phyloP scores from a whole-genome alignment of 2,113 vertebrate genomes.

The Gadus macrocephalus region DNA sequence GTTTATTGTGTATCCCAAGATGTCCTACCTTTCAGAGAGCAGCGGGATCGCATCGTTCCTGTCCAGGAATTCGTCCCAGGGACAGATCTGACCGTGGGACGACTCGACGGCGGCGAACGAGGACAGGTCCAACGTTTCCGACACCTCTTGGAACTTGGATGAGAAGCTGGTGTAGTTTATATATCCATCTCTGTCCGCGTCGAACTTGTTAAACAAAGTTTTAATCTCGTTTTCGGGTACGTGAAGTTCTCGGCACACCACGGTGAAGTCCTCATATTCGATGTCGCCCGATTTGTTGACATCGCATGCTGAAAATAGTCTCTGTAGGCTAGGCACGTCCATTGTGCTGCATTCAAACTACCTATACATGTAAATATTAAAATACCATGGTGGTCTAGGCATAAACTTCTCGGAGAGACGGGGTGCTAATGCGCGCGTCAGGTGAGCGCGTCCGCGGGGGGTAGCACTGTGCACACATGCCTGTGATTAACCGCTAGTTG shows the following conservation, averaged over 20 bases:
- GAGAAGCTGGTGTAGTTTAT: constrained; percentile 72
- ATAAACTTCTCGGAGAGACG: no score
- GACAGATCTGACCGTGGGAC: neutral
- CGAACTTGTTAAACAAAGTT: constrained; percentile 70
- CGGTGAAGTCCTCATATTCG: constrained; percentile 70
- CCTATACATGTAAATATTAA: neutral
- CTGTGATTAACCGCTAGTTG: neutral
- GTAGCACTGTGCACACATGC: no score
- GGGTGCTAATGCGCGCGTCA: no score
- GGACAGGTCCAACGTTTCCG: constrained; percentile 60
- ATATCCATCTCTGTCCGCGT: constrained; percentile 59
- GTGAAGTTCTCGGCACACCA: constrained; percentile 69
- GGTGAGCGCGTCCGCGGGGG: neutral
- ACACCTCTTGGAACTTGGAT: constrained; percentile 69
- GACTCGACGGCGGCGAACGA: constrained; percentile 29
- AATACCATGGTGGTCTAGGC: neutral
- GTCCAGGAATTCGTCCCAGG: constrained; percentile 68
- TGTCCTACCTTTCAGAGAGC: constrained; percentile 61
- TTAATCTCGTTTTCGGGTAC: constrained; percentile 57
- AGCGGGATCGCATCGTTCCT: constrained; percentile 46
- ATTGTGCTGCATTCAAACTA: constrained; percentile 19
- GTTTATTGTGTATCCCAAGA: no score
- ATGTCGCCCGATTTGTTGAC: constrained; percentile 72
- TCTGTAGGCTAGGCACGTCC: constrained; percentile 55
- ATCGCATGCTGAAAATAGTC: constrained; percentile 74